Percentiles rank a stretch among this genome's conserved stretches.
Evolutionary conservation across 2,888 invertebrate genomes (phyloP).

Genomic region (Agrilus mali): DNA sequence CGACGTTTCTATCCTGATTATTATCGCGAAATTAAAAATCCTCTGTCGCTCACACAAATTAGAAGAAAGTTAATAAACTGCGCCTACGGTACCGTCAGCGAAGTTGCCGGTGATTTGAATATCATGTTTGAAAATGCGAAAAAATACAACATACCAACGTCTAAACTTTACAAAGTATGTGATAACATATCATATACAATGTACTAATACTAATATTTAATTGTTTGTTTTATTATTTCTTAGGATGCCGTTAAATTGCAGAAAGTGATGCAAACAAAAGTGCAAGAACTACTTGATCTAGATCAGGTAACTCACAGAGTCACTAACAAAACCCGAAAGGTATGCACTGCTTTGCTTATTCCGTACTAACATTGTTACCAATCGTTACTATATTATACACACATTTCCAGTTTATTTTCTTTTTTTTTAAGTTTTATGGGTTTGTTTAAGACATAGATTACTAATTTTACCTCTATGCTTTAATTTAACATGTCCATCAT

Average conservation of each 20-base stretch:
- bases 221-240: conserved; percentile 13
- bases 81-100: conserved; percentile 71
- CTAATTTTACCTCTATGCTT: too few species aligned
- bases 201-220: conserved; percentile 3
- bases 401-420: neutral
- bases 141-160: conserved; percentile 71
- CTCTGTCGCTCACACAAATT: conserved; percentile 88
- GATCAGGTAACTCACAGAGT: conserved; percentile 43
- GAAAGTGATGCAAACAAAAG: conserved; percentile 56
- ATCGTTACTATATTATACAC: conserved; percentile 1
- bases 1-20: conserved; percentile 91
- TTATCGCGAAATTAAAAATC: conserved; percentile 92
- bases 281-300: conserved; percentile 54
- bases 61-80: conserved; percentile 70
- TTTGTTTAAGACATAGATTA: too few species aligned
- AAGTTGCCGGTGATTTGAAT: conserved; percentile 88
- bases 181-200: neutral
- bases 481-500: too few species aligned
- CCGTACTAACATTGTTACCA: neutral
- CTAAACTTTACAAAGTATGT: conserved; percentile 64
- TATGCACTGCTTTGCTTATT: conserved; percentile 23
- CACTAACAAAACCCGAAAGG: conserved; percentile 35
- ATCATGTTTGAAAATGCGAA: conserved; percentile 96
- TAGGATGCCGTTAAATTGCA: conserved; percentile 62
- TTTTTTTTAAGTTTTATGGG: neutral